phyloP scores from a whole-genome alignment of 2,797 vertebrate genomes.

The Avahi laniger region DNA sequence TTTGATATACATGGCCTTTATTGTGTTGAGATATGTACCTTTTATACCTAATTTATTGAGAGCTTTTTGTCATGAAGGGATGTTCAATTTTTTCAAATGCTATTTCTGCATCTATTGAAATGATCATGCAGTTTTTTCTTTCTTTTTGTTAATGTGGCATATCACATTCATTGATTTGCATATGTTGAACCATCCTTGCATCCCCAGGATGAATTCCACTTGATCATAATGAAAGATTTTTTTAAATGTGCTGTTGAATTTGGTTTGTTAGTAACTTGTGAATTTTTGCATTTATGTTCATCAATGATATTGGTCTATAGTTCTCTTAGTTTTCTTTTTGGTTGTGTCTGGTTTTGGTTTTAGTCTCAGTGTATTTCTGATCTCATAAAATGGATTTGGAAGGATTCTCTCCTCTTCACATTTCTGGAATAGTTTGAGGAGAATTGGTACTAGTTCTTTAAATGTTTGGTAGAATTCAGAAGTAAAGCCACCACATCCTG shows the following conservation, averaged over 20 bases:
- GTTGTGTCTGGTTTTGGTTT: background rate
- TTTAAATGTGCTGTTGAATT: no score
- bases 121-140: background rate
- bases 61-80: background rate
- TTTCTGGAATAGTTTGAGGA: background rate
- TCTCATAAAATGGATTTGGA: background rate
- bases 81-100: background rate
- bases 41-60: background rate
- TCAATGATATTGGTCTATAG: background rate
- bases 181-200: background rate
- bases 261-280: background rate
- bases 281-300: background rate
- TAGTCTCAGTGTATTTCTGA: background rate
- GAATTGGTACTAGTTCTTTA: no score
- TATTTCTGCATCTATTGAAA: background rate
- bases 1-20: background rate
- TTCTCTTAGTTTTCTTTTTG: background rate
- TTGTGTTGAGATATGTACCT: background rate
- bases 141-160: background rate
- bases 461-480: background rate
- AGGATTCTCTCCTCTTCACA: background rate
- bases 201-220: background rate
- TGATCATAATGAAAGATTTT: no score
- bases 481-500: background rate
- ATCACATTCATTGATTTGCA: background rate